Conservation (phyloP, 2,113 vertebrate species). For the Mungos mungo region DNA sequence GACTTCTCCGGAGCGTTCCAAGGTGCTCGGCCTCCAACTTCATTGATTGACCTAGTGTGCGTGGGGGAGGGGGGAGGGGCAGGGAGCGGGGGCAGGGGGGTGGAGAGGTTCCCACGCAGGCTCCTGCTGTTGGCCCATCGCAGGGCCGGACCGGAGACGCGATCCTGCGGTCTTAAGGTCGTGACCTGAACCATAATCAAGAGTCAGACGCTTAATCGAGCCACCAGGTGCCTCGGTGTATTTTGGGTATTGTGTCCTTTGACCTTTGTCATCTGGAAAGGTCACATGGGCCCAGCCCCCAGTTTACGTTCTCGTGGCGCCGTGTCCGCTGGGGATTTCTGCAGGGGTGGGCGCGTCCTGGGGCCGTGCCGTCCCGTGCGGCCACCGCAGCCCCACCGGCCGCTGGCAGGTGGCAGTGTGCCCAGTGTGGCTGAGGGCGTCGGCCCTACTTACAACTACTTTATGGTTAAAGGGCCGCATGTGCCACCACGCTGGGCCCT, state of each 20-base stretch:
- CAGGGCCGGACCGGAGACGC: too few relatives aligned
- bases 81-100: too few relatives aligned
- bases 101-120: too few relatives aligned
- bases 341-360: rapidly evolving
- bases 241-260: too few relatives aligned
- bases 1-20: rapidly evolving
- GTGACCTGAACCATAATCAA: too few relatives aligned
- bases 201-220: too few relatives aligned
- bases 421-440: rapidly evolving
- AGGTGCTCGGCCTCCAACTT: rapidly evolving
- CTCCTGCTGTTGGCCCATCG: too few relatives aligned
- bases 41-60: too few relatives aligned
- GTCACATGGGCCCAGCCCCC: rapidly evolving
- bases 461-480: neutral
- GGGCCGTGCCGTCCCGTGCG: rapidly evolving
- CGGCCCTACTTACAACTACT: neutral
- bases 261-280: neutral
- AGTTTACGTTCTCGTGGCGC: rapidly evolving
- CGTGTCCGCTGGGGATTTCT: neutral
- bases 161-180: too few relatives aligned
- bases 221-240: too few relatives aligned
- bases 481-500: rapidly evolving
- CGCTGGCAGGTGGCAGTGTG: rapidly evolving
- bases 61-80: too few relatives aligned
- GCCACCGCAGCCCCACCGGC: rapidly evolving